phyloP scores from a whole-genome alignment of 2,113 vertebrate species.

The Solenodon paradoxus region DNA sequence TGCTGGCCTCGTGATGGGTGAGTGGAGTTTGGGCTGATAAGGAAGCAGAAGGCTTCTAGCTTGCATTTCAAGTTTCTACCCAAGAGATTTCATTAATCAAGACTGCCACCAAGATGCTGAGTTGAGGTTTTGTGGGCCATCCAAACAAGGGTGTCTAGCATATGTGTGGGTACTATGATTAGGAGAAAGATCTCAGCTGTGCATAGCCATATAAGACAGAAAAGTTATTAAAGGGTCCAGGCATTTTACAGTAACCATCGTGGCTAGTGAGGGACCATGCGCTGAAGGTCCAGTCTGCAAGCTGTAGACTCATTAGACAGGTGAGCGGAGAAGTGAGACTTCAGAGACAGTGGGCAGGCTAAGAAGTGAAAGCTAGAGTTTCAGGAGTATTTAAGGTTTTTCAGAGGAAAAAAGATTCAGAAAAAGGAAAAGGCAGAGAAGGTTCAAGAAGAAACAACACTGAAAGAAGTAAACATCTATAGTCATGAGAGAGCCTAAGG shows the following conservation, averaged over 20 bases:
- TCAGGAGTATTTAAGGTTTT: neutral
- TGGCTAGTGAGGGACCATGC: too few species aligned
- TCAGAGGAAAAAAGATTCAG: neutral
- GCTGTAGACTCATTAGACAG: too few species aligned
- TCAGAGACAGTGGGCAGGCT: neutral
- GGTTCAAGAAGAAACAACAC: neutral
- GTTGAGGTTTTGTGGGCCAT: neutral
- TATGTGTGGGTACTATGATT: fast-evolving
- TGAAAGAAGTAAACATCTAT: neutral
- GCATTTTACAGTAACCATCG: too few species aligned
- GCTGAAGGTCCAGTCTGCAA: too few species aligned
- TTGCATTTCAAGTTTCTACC: neutral
- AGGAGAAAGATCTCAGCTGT: neutral
- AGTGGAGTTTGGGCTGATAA: neutral
- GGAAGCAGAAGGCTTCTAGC: neutral
- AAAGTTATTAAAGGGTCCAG: too few species aligned
- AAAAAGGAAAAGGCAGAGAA: neutral
- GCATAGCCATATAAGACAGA: fast-evolving
- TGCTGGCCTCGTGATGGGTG: neutral
- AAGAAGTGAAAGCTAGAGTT: neutral
- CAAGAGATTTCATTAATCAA: neutral
- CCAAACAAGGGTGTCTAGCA: neutral
- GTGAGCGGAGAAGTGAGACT: neutral
- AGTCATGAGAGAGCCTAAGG: neutral
- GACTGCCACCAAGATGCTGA: neutral